A percentile compares a stretch with the other conserved stretches of the same genome.
Conservation (phyloP, 2,113 vertebrate species). For the Poeciliopsis retropinna region DNA sequence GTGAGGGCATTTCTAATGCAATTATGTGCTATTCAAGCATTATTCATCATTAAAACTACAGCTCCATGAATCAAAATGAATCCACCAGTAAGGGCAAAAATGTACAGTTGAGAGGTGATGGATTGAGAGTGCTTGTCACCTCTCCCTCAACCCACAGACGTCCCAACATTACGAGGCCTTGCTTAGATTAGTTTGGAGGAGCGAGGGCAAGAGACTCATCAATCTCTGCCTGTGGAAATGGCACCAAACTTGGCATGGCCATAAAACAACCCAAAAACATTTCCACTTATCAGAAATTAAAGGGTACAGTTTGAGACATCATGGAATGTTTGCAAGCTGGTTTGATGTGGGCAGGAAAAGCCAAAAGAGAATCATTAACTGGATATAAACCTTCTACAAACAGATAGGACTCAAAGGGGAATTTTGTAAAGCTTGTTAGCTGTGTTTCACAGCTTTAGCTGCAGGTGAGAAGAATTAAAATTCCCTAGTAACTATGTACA, state of each 20-base stretch:
- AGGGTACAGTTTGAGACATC: conserved; percentile 41
- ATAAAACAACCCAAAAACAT: conserved; percentile 48
- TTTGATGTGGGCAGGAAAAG: conserved; percentile 43
- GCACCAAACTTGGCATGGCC: conserved; percentile 64
- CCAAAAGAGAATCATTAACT: conserved; percentile 61
- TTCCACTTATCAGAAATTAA: conserved; percentile 68
- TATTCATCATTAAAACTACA: conserved; percentile 36
- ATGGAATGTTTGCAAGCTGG: conserved; percentile 34
- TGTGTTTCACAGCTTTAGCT: neutral
- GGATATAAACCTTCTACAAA: conserved; percentile 45
- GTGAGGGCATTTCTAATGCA: conserved; percentile 30
- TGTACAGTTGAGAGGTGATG: conserved; percentile 33
- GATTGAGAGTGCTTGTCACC: conserved; percentile 35
- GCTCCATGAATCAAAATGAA: conserved; percentile 30
- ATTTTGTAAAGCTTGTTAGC: conserved; percentile 11
- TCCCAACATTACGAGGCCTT: conserved; percentile 28
- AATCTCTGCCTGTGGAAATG: conserved; percentile 64
- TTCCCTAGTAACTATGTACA: conserved; percentile 9
- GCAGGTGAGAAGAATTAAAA: conserved; percentile 25
- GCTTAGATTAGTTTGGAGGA: conserved; percentile 20
- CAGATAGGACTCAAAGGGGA: conserved; percentile 12
- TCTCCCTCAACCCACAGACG: conserved; percentile 39
- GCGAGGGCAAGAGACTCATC: conserved; percentile 48
- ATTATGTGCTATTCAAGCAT: conserved; percentile 26
- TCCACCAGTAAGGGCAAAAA: conserved; percentile 10